Evolutionary conservation across 2,113 vertebrate species (phyloP).

Genomic region (Eidolon helvum): DNA sequence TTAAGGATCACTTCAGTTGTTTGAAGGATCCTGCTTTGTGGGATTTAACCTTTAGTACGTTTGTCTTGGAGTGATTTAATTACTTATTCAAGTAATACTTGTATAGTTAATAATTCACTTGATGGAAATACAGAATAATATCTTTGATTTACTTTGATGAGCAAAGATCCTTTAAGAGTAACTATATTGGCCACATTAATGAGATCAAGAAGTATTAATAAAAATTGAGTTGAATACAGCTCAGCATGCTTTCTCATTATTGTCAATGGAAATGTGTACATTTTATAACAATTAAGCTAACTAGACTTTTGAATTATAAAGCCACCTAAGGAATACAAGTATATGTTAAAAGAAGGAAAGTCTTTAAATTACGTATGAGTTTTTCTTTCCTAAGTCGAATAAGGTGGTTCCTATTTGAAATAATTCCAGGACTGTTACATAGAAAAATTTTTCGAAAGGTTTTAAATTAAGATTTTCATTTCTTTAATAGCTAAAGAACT

Average conservation of each 20-base stretch:
- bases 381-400: neutral
- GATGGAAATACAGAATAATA: neutral
- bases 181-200: neutral
- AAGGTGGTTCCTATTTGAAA: neutral
- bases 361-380: neutral
- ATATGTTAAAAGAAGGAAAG: neutral
- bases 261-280: neutral
- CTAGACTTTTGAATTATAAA: slow-evolving; percentile 16
- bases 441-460: neutral
- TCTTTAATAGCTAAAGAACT: neutral
- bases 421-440: neutral
- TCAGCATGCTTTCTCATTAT: neutral
- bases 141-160: slow-evolving; percentile 18
- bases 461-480: slow-evolving; percentile 17
- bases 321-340: neutral
- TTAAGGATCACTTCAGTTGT: neutral
- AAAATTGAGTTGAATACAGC: neutral
- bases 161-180: neutral
- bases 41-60: neutral
- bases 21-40: neutral
- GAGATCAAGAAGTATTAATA: slow-evolving; percentile 4
- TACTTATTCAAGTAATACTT: neutral
- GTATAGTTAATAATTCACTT: neutral
- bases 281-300: neutral
- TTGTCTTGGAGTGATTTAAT: neutral